Evolutionary conservation across 2,797 vertebrate species (phyloP).

Genomic region (Muscicapa striata): DNA sequence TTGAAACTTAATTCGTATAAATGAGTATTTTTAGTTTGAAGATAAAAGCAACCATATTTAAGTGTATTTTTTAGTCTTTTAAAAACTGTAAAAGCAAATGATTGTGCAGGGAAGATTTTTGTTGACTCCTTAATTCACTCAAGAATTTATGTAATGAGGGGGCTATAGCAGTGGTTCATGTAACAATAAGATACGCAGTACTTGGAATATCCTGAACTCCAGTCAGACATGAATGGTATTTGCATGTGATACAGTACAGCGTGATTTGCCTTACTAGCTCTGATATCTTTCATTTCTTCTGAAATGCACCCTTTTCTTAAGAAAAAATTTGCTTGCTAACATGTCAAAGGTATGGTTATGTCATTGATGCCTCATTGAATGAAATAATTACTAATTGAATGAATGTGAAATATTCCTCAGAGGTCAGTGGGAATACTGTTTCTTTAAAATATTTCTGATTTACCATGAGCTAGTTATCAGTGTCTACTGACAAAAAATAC

Average conservation of each 20-base stretch:
- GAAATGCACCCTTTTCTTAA: not conserved
- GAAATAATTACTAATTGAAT: not conserved
- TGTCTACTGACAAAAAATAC: not conserved
- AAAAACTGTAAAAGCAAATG: not conserved
- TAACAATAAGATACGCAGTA: not conserved
- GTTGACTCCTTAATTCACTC: not conserved
- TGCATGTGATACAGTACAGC: not conserved
- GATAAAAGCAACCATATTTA: not conserved
- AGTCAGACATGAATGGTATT: not conserved
- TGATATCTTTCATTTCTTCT: not conserved
- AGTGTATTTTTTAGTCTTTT: not conserved
- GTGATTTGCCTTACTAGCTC: not conserved
- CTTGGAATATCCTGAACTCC: not conserved
- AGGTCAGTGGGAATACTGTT: not conserved
- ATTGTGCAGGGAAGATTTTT: not conserved
- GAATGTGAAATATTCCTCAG: not conserved
- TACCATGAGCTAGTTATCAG: not conserved
- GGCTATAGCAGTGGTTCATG: not conserved
- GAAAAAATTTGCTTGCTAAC: not conserved
- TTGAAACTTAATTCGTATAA: not conserved
- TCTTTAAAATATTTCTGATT: not conserved
- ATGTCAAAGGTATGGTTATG: not conserved
- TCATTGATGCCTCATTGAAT: not conserved
- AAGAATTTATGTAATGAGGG: not conserved
- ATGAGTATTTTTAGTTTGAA: not conserved